These are phyloP conservation scores for Drosophila albomicans DNA, from an alignment of 1,140 invertebrate species.

Conservation along the genomic window DNA sequence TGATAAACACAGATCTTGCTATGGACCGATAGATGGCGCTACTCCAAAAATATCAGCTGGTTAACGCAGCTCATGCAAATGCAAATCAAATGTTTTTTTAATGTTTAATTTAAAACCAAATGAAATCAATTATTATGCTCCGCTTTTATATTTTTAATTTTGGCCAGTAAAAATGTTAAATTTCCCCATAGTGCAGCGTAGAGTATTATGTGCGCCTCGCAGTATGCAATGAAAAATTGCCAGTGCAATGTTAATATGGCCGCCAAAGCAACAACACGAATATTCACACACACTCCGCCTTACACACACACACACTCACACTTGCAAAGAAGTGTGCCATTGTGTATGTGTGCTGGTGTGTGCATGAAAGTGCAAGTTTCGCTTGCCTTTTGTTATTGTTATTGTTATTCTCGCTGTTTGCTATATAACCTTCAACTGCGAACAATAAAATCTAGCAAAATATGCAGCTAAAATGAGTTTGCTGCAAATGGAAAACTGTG, in stretches of 20 bases:
- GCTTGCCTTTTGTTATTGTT: constrained; percentile 56
- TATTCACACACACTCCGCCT: constrained; percentile 12
- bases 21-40: no score
- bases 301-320: constrained; percentile 7
- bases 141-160: no score
- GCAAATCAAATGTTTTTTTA: no score
- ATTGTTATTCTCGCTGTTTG: constrained; percentile 28
- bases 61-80: no score
- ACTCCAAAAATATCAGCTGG: no score
- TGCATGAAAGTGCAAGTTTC: constrained; percentile 75
- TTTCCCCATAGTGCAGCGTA: neutral
- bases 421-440: constrained; percentile 64
- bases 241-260: constrained; percentile 70
- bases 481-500: constrained; percentile 72
- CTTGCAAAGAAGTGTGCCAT: constrained; percentile 18
- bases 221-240: constrained; percentile 75
- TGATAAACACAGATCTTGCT: no score
- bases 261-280: constrained; percentile 50
- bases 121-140: no score
- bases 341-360: constrained; percentile 46
- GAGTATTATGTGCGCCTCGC: constrained; percentile 32
- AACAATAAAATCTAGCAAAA: constrained; percentile 73
- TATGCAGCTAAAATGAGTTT: constrained; percentile 70
- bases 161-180: no score
- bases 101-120: no score